Evolutionary conservation across 1,140 invertebrate genomes (phyloP).

Genomic region (Heliothis subflexa): DNA sequence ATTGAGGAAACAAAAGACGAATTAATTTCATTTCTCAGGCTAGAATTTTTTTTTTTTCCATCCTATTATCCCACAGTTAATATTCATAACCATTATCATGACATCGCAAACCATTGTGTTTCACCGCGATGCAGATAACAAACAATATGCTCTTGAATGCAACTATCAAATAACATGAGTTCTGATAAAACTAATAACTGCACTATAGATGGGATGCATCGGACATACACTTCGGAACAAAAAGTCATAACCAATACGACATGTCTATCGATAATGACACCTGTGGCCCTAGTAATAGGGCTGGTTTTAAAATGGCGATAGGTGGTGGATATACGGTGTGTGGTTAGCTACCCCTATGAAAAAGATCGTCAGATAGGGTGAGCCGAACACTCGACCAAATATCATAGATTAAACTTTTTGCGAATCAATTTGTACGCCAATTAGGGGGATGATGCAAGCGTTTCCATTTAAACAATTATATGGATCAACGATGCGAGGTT

Average conservation of each 20-base stretch:
- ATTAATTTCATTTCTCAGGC: too few relatives aligned
- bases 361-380: constrained; percentile 27
- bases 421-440: constrained; percentile 48
- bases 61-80: constrained; percentile 3
- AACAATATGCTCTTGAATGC: constrained; percentile 22
- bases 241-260: background rate
- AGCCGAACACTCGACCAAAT: constrained; percentile 17
- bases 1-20: too few relatives aligned
- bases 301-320: background rate
- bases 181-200: constrained; percentile 41
- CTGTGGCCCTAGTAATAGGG: background rate
- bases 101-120: constrained; percentile 12
- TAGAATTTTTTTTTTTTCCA: background rate
- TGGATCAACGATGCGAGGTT: constrained; percentile 16
- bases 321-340: background rate
- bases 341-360: background rate
- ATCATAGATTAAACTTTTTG: constrained; percentile 50
- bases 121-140: constrained; percentile 2
- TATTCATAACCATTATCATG: constrained; percentile 13
- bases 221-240: background rate
- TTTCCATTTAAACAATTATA: constrained; percentile 36
- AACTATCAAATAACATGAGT: constrained; percentile 39
- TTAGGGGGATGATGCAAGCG: constrained; percentile 46
- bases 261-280: background rate
- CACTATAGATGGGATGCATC: constrained; percentile 21